These are phyloP conservation scores for Anthopleura sola DNA, from an alignment of 64 coral and sea anemone species.

Conservation along the genomic window DNA sequence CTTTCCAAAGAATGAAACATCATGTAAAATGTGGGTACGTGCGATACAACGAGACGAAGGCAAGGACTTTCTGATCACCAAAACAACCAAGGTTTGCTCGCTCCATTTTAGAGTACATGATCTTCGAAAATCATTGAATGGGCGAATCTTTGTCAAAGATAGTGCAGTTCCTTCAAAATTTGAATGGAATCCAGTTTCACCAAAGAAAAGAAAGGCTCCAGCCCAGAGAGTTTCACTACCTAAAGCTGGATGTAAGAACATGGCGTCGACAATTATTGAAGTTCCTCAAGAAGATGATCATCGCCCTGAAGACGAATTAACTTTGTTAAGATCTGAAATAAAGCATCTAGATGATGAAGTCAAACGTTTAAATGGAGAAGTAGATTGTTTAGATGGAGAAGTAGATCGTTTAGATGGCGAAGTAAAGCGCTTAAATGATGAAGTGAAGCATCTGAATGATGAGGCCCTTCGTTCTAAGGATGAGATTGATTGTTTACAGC, in stretches of 20 bases:
- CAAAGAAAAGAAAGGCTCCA: slow-evolving; percentile 36
- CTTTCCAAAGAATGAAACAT: slow-evolving; percentile 34
- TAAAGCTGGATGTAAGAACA: not conserved
- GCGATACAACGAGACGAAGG: slow-evolving; percentile 48
- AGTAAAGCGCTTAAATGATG: not conserved
- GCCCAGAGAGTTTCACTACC: not conserved
- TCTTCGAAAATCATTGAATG: too few relatives aligned
- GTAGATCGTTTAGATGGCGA: not conserved
- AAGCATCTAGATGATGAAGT: too few relatives aligned
- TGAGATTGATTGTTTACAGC: not conserved
- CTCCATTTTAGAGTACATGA: slow-evolving; percentile 31
- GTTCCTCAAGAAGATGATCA: too few relatives aligned
- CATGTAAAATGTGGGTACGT: slow-evolving; percentile 35
- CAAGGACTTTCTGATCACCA: slow-evolving; percentile 30
- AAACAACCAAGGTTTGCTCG: slow-evolving; percentile 34
- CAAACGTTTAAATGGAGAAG: slow-evolving; percentile 16
- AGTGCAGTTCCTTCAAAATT: slow-evolving; percentile 27
- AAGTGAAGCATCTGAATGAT: not conserved
- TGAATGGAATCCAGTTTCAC: slow-evolving; percentile 32
- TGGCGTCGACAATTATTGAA: slow-evolving; percentile 1
- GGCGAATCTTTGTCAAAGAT: slow-evolving; percentile 21
- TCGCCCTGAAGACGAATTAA: too few relatives aligned
- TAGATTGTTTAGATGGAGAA: not conserved
- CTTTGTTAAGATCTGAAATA: too few relatives aligned
- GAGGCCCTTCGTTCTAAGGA: not conserved